Conservation (phyloP, 2,797 vertebrate species). For the Hipposideros larvatus region DNA sequence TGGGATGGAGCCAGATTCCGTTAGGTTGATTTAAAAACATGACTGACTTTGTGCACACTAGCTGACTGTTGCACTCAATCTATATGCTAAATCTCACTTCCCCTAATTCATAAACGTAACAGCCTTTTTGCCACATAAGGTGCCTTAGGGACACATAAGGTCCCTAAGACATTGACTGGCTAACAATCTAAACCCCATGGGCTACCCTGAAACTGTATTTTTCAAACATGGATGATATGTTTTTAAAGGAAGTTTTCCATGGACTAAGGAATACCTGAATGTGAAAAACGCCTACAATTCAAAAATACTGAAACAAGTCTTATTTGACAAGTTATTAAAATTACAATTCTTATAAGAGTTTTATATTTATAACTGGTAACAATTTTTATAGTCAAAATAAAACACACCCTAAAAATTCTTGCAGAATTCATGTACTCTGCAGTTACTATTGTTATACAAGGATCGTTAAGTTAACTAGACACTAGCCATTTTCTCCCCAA, state of each 20-base stretch:
- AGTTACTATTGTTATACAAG: neutral
- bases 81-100: neutral
- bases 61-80: neutral
- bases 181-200: neutral
- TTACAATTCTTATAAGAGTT: neutral
- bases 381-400: neutral
- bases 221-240: neutral
- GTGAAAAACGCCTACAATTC: neutral
- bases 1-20: neutral
- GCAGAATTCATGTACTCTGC: neutral
- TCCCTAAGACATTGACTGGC: neutral
- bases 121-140: neutral
- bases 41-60: neutral
- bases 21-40: neutral
- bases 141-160: neutral
- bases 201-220: neutral
- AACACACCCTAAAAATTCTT: neutral
- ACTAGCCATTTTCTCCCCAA: neutral
- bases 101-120: neutral
- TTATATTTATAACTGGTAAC: neutral
- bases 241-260: neutral
- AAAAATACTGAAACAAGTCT: neutral
- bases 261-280: neutral
- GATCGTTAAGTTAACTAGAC: neutral
- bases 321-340: neutral